Percentiles rank a stretch among this genome's conserved stretches.
phyloP scores from a whole-genome alignment of 2,113 vertebrate genomes.

The Cercocebus atys region DNA sequence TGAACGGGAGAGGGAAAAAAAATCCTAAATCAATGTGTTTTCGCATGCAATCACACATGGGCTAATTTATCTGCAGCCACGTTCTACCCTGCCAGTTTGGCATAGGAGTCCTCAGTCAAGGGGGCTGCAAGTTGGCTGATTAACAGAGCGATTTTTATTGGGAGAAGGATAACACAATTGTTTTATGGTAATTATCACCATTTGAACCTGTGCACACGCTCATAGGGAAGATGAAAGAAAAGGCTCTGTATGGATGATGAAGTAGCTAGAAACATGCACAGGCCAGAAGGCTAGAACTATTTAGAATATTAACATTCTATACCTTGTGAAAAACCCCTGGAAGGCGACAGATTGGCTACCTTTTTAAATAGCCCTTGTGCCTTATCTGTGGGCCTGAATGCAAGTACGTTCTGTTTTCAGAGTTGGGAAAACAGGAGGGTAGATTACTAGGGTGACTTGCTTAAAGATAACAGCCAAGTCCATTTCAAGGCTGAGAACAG shows the following conservation, averaged over 20 bases:
- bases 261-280: conserved; percentile 40
- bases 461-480: conserved; percentile 32
- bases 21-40: conserved; percentile 84
- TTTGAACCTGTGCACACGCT: conserved; percentile 77
- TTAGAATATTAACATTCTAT: conserved; percentile 25
- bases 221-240: conserved; percentile 78
- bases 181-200: conserved; percentile 84
- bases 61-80: conserved; percentile 82
- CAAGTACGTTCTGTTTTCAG: not conserved
- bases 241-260: conserved; percentile 75
- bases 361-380: conserved; percentile 48
- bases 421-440: conserved; percentile 20
- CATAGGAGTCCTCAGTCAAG: conserved; percentile 75
- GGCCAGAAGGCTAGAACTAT: conserved; percentile 60
- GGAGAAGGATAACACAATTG: conserved; percentile 75
- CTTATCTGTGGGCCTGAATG: conserved; percentile 16
- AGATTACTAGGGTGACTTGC: conserved; percentile 41
- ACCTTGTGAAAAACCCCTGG: conserved; percentile 35
- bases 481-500: conserved; percentile 22
- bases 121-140: conserved; percentile 75
- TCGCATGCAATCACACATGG: conserved; percentile 77
- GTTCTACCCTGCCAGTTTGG: conserved; percentile 80
- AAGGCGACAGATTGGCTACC: conserved; percentile 30
- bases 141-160: conserved; percentile 82
- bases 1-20: conserved; percentile 72